phyloP scores from a whole-genome alignment of 2,113 vertebrate genomes.

The Lichenostomus cassidix region DNA sequence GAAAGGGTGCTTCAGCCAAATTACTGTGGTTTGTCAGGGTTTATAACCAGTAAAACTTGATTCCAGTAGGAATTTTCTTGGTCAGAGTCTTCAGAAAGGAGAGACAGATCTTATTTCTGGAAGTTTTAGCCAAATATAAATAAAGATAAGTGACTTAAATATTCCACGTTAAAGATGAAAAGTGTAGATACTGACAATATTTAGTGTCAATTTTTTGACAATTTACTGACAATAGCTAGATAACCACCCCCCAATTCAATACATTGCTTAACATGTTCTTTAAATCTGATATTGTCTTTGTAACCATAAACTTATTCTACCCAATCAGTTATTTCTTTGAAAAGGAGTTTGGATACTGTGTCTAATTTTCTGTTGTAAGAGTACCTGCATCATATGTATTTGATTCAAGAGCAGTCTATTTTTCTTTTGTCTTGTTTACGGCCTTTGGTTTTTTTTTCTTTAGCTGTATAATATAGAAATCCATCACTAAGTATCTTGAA shows the following conservation, averaged over 20 bases:
- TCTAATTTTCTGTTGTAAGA: not conserved
- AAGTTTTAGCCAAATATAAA: not conserved
- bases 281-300: not conserved
- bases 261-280: not conserved
- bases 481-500: not conserved
- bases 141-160: not conserved
- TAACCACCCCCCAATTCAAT: not conserved
- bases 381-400: not conserved
- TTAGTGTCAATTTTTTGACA: too few relatives aligned
- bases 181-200: not conserved
- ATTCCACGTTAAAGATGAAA: not conserved
- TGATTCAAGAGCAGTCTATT: not conserved
- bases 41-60: not conserved
- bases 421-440: not conserved
- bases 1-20: not conserved
- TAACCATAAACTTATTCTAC: not conserved
- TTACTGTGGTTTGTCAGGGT: not conserved
- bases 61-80: not conserved
- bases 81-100: not conserved
- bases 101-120: not conserved
- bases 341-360: not conserved
- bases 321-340: not conserved
- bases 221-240: not conserved
- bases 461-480: not conserved
- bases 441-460: not conserved